A percentile compares a stretch with the other conserved stretches of the same genome.
Evolutionary conservation across 1,140 invertebrate species (phyloP).

Genomic region (Nylanderia fulva): DNA sequence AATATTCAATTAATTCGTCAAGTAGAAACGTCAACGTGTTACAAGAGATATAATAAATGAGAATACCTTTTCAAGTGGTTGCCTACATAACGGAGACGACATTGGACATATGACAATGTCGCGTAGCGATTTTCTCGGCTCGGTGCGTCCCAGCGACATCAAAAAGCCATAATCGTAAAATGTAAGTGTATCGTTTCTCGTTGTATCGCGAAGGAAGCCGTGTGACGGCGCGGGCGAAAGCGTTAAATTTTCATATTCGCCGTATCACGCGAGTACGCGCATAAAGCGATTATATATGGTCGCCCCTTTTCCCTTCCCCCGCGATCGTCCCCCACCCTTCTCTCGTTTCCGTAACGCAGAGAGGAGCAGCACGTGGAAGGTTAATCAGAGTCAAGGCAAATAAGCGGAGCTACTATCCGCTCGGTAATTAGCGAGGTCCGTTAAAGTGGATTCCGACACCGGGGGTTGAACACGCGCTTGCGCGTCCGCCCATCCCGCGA

Average conservation of each 20-base stretch:
- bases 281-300: conserved; percentile 61
- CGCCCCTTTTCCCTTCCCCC: conserved; percentile 13
- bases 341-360: conserved; percentile 44
- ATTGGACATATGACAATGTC: background rate
- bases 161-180: background rate
- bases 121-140: background rate
- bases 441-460: conserved; percentile 76
- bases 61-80: background rate
- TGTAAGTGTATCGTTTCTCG: background rate
- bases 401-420: conserved; percentile 68
- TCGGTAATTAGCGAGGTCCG: conserved; percentile 79
- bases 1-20: background rate
- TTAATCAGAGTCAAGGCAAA: conserved; percentile 82
- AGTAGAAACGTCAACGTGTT: background rate
- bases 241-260: conserved; percentile 34
- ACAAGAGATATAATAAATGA: background rate
- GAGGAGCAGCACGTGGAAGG: conserved; percentile 58
- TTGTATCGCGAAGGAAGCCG: background rate
- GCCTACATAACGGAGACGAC: background rate
- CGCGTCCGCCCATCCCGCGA: conserved; percentile 37
- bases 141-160: background rate
- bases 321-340: conserved; percentile 64
- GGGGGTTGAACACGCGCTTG: conserved; percentile 55
- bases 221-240: background rate
- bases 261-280: conserved; percentile 4